Percentiles rank a stretch among this genome's conserved stretches.
Evolutionary conservation across 1,140 invertebrate genomes (phyloP).

Genomic region (Acyrthosiphon pisum): DNA sequence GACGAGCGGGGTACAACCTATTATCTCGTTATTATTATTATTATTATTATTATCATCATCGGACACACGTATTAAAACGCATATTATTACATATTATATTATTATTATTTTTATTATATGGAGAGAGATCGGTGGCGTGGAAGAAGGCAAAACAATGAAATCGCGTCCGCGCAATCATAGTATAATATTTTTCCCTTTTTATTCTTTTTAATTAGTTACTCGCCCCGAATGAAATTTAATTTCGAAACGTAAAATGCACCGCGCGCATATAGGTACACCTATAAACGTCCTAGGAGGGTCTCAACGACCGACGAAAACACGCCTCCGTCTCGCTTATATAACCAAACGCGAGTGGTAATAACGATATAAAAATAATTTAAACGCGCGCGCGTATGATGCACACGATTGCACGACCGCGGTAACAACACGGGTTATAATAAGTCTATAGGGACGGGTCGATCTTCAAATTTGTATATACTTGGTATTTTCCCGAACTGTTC

Average conservation of each 20-base stretch:
- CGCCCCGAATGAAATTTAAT: slow-evolving; percentile 18
- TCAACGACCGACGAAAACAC: neutral
- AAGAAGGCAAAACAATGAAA: slow-evolving; percentile 40
- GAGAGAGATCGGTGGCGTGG: neutral
- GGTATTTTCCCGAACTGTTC: no score
- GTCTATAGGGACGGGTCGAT: neutral
- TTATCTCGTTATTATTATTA: slow-evolving; percentile 46
- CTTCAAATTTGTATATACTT: neutral
- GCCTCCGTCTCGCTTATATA: neutral
- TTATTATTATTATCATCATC: slow-evolving; percentile 17
- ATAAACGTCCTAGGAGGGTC: neutral
- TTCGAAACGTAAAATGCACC: neutral
- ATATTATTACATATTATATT: neutral
- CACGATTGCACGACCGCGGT: neutral
- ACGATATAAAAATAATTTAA: neutral
- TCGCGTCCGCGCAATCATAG: neutral
- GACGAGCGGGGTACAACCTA: slow-evolving; percentile 20
- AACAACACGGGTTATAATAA: neutral
- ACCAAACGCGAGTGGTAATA: neutral
- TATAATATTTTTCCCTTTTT: slow-evolving; percentile 15
- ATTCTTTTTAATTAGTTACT: slow-evolving; percentile 28
- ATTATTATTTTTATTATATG: neutral
- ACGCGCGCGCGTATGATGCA: neutral
- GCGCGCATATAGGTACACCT: neutral
- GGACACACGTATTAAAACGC: slow-evolving; percentile 37